Base-by-base conservation (phyloP, 2,113 vertebrate species). In the Sporophila hypoxantha region DNA sequence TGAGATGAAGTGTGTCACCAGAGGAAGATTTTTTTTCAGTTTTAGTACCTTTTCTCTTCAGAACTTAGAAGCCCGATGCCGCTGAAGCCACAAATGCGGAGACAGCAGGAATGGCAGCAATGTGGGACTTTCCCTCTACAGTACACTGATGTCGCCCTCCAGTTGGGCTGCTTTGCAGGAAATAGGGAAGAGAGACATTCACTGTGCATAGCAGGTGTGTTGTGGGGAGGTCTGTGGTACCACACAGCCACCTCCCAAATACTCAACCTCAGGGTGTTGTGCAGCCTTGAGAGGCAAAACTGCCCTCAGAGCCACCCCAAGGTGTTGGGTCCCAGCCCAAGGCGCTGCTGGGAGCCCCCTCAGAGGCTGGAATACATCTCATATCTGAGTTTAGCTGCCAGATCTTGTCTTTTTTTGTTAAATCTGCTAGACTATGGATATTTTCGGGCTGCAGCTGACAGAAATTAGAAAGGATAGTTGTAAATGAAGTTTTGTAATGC, bases 1-100 rank as follows among this genome's bases (percentile, higher is more conserved):
- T 90, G 77, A 84, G 83, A 94, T 91, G 90, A 94, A 95, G 83
- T 93, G n/a, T 91, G 90, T 92, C 94, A 92, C 70, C 26, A 86
- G 77, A 91, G 90, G 77, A 95, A 84, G 67, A 56, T 86, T 87
- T 83, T 62, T 77, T 77, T 91, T 76, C 62, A 69, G 87, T 52
- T 85, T 68, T 49, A 82, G 59, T 89, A 47, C 85, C 34, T 78
- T 91, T 80, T 80, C 56, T 87, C 65, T 89, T 78, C 57, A 73
- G 42, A 81, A 75, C 53, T 55, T 52, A 91, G 50, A 82, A 92
- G 75, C 76, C 41, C 7, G 25, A 44, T 27, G 50, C 60, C 17
- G 17, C 30, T 49, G 59, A 81, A 95, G 50, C 66, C 55, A 52
- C 23, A 49, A 23, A 75, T 15, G 19, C 10, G 17, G 82, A 84